phyloP scores from a whole-genome alignment of 2,797 vertebrate genomes.

The Micromesistius poutassou region DNA sequence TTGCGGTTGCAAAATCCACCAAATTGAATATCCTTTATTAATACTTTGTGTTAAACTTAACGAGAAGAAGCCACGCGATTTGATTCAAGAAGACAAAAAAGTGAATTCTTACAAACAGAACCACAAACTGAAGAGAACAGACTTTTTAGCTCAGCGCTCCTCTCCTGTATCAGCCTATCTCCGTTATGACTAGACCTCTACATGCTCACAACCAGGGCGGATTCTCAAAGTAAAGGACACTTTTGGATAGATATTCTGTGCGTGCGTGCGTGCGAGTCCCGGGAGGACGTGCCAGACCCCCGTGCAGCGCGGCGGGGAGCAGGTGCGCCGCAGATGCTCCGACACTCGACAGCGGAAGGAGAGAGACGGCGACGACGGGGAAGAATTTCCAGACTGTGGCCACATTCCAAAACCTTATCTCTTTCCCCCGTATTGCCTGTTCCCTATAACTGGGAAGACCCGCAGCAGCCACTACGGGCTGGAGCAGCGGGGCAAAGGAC shows the following conservation, averaged over 20 bases:
- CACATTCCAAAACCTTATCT: not conserved
- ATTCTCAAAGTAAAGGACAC: not conserved
- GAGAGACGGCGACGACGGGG: not conserved
- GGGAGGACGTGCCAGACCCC: not conserved
- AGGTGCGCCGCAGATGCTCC: not conserved
- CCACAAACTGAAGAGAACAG: not conserved
- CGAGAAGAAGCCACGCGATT: not conserved
- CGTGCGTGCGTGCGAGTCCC: not conserved
- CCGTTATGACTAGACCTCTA: not conserved
- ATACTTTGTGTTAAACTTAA: not conserved
- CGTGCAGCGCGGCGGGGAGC: not conserved
- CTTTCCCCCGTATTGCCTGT: not conserved
- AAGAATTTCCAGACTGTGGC: not conserved
- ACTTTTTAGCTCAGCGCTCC: not conserved
- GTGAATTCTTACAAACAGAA: not conserved
- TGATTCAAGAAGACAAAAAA: not conserved
- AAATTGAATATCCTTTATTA: not conserved
- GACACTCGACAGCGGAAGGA: not conserved
- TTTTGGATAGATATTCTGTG: not conserved
- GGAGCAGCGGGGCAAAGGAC: too few relatives aligned
- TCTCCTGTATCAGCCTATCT: not conserved
- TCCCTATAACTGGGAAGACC: too few relatives aligned
- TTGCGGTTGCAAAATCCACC: not conserved
- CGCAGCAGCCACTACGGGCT: too few relatives aligned
- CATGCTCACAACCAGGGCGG: not conserved